Evolutionary conservation across 2,888 invertebrate genomes (phyloP), one percentile per base, ranked within the genome.

Genomic region (Torymus auratus): DNA sequence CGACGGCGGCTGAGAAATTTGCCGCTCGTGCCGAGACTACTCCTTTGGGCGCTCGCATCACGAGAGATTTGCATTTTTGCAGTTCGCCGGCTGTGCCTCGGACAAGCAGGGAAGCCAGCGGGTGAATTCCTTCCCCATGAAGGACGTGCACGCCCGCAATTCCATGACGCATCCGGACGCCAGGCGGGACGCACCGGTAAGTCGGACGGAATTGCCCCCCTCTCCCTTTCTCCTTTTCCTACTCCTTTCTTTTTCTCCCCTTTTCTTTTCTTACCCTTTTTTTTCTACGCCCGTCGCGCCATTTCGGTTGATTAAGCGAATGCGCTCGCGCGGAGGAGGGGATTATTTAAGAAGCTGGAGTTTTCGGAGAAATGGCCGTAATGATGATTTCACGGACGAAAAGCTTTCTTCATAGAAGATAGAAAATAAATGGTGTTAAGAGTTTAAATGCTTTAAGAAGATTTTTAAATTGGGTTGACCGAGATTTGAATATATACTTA

Each of bases 41-140:
- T 41, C 41, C 41, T 41, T 41, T 41, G 41, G 41, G 41, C 41
- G 41, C 41, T 41, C 28, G 52, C 20, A 64, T 90, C 28, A 75
- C 55, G 80, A 79, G 80, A 79, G 77, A 81, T 83, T 81, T 83
- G 67, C 73, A 79, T 80, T 85, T 88, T 91, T 92, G 81, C 93
- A 96, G 96, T 92, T 96, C 86, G 93, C 95, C 76, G 94, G 95
- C 81, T 96, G 96, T 89, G 93, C 94, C 23, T 95, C 96, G 14
- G 96, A 96, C 87, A 94, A 93, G 82, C 93, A 94, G 71, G 94
- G 94, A 80, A 94, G 93, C 86, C 94, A 95, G 73, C 93, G 96
- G 81, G 94, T 96, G 52, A 95, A 95, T 87, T 93, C 96, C 7
- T 96, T 96, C 92, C 96, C 96, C 50, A 96, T 97, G 96, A 96